Percentiles rank a stretch among this genome's conserved stretches.
Evolutionary conservation across 2,888 invertebrate species (phyloP).

Genomic region (Nomada goodeniana): DNA sequence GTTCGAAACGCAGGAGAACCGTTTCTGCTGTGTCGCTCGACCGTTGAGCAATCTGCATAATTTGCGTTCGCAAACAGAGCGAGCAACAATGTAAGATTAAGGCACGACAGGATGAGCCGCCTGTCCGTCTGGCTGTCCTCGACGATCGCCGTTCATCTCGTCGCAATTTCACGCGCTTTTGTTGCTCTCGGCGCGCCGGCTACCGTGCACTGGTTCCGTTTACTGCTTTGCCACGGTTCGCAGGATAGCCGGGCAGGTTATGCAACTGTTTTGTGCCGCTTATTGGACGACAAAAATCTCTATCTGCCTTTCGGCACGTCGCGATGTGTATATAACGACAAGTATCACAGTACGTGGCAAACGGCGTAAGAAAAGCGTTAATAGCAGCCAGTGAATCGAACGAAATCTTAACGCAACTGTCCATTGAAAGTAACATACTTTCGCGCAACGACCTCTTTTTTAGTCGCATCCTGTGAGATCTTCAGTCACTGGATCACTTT

Average conservation of each 20-base stretch:
- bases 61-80: constrained; percentile 44
- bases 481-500: too few species aligned
- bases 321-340: too few species aligned
- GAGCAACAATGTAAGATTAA: constrained; percentile 42
- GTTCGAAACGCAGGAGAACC: constrained; percentile 27
- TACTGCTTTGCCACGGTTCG: constrained; percentile 25
- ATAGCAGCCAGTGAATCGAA: too few species aligned
- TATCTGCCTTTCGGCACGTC: neutral
- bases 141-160: constrained; percentile 14
- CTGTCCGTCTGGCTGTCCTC: neutral
- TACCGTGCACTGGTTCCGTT: neutral
- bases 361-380: too few species aligned
- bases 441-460: too few species aligned
- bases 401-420: too few species aligned
- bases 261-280: neutral
- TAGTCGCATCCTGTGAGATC: too few species aligned
- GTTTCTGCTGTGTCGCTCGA: constrained; percentile 39
- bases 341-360: too few species aligned
- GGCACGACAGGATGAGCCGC: constrained; percentile 34
- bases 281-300: neutral
- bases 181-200: neutral
- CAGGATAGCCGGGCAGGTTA: constrained; percentile 10
- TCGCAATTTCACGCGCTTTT: constrained; percentile 21
- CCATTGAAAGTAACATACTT: too few species aligned
- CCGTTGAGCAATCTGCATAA: constrained; percentile 55